Evolutionary conservation across 2,888 invertebrate genomes (phyloP).

Genomic region (Copidosoma aretas): DNA sequence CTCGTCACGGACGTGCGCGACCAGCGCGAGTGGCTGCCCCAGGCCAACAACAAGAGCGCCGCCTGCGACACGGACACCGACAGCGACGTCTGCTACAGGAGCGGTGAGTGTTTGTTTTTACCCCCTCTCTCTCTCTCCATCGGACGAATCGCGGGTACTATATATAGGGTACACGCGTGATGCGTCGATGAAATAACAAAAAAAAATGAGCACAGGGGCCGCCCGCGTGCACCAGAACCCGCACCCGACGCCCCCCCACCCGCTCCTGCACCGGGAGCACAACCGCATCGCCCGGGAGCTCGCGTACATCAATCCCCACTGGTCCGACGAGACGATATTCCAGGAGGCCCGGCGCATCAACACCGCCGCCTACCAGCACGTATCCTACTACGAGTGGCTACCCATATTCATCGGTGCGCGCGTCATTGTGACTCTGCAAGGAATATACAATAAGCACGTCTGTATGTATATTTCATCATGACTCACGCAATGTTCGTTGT

Average conservation of each 20-base stretch:
- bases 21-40: constrained; percentile 76
- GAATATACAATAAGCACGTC: too few species aligned
- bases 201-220: constrained; percentile 68
- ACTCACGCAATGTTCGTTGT: not conserved
- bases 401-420: constrained; percentile 75
- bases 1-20: constrained; percentile 69
- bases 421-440: not conserved
- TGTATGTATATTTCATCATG: not conserved
- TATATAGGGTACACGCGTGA: too few species aligned
- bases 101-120: constrained; percentile 65
- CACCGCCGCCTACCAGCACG: constrained; percentile 79
- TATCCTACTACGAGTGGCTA: constrained; percentile 82
- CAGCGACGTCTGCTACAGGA: constrained; percentile 77
- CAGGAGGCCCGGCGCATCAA: constrained; percentile 77
- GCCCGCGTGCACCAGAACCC: constrained; percentile 79
- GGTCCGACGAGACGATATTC: constrained; percentile 76
- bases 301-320: constrained; percentile 73
- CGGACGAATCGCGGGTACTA: not conserved
- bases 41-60: constrained; percentile 71
- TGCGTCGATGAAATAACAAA: not conserved
- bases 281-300: constrained; percentile 76
- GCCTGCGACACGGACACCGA: constrained; percentile 67
- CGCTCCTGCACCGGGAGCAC: constrained; percentile 79
- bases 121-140: not conserved
- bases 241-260: constrained; percentile 76